Evolutionary conservation across 1,140 invertebrate genomes (phyloP).

Genomic region (Chymomyza costata): DNA sequence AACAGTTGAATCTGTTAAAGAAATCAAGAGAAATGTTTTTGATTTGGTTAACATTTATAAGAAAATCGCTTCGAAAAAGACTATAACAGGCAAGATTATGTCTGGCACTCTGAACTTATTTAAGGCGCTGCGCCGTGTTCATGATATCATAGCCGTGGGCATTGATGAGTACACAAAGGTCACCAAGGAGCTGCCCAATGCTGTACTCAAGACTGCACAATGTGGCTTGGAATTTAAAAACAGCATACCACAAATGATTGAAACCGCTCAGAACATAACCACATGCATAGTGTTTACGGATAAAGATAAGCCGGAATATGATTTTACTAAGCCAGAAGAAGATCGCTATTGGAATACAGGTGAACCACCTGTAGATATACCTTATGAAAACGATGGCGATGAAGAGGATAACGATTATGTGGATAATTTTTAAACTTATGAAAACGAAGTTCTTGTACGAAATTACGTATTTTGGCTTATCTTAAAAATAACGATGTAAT

Average conservation of each 20-base stretch:
- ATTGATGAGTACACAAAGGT: constrained; percentile 47
- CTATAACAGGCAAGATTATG: constrained; percentile 55
- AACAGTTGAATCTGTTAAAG: constrained; percentile 52
- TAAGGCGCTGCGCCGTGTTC: constrained; percentile 43
- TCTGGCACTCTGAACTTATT: constrained; percentile 47
- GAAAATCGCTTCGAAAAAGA: constrained; percentile 52
- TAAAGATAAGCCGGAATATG: constrained; percentile 37
- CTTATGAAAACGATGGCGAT: constrained; percentile 37
- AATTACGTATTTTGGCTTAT: too few relatives aligned
- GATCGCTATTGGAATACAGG: constrained; percentile 61
- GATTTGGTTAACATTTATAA: constrained; percentile 57
- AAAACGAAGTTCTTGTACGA: too few relatives aligned
- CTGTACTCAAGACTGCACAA: constrained; percentile 22
- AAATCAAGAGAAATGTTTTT: constrained; percentile 40
- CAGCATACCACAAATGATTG: constrained; percentile 53
- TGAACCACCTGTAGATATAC: constrained; percentile 35
- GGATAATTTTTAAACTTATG: constrained; percentile 44
- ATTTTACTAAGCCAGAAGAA: constrained; percentile 54
- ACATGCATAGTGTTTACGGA: constrained; percentile 48
- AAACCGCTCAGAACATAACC: constrained; percentile 55
- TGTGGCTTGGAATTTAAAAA: constrained; percentile 41
- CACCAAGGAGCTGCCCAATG: constrained; percentile 44
- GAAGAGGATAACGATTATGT: constrained; percentile 41
- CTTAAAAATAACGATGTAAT: too few relatives aligned
- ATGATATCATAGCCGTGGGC: constrained; percentile 56